These are phyloP conservation scores for Heteropelma amictum DNA, from an alignment of 2,888 invertebrate genomes.

Conservation along the genomic window DNA sequence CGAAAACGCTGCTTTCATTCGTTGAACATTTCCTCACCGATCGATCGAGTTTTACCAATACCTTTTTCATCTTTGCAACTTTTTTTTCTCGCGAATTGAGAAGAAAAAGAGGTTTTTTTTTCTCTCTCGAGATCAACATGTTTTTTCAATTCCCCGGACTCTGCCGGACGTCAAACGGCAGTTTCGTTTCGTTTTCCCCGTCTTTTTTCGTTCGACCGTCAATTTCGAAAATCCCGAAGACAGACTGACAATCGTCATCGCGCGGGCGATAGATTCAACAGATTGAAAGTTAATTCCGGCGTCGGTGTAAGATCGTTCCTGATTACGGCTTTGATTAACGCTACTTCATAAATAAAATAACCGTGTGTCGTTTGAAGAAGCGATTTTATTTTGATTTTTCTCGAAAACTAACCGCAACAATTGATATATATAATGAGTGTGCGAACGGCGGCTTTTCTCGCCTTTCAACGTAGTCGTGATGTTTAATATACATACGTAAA, in stretches of 20 bases:
- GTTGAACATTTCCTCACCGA: too few species aligned
- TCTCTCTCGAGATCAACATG: neutral
- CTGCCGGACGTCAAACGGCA: too few species aligned
- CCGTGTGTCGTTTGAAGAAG: neutral
- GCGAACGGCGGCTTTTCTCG: constrained; percentile 58
- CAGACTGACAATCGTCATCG: constrained; percentile 30
- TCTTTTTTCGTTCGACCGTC: too few species aligned
- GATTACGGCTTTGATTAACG: neutral
- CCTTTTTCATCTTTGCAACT: too few species aligned
- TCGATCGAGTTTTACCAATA: too few species aligned
- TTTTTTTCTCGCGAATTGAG: too few species aligned
- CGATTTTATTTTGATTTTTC: neutral
- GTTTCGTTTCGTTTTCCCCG: neutral
- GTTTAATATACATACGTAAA: constrained; percentile 6
- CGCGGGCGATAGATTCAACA: constrained; percentile 1
- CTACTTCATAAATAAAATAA: constrained; percentile 9
- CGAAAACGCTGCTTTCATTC: too few species aligned
- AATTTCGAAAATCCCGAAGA: neutral
- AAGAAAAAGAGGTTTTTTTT: neutral
- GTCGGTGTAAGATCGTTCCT: constrained; percentile 15
- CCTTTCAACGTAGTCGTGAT: constrained; percentile 64
- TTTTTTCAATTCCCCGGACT: neutral
- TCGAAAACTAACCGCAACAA: neutral
- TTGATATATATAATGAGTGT: constrained; percentile 39
- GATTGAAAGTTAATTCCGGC: constrained; percentile 20